These are phyloP conservation scores for Pangasius krempfi DNA, from an alignment of 2,797 vertebrate genomes.

Conservation along the genomic window DNA sequence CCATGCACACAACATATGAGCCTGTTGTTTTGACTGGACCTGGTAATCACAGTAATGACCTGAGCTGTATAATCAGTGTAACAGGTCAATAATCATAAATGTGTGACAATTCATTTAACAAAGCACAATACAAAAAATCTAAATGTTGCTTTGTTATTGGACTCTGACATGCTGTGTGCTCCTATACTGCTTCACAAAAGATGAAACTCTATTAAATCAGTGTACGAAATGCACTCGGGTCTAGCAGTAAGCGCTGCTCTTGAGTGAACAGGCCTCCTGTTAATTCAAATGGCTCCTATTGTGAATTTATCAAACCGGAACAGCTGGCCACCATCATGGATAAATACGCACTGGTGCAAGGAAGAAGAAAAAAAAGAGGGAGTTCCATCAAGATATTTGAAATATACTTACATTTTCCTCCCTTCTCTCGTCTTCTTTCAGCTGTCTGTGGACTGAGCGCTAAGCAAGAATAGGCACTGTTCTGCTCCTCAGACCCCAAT, in stretches of 20 bases:
- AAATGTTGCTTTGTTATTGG: constrained; percentile 36
- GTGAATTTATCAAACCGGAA: constrained; percentile 75
- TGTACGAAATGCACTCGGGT: constrained; percentile 70
- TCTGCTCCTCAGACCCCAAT: constrained; percentile 77
- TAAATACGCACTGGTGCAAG: constrained; percentile 74
- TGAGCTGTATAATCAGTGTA: neutral
- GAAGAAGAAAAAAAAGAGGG: constrained; percentile 69
- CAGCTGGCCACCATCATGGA: constrained; percentile 80
- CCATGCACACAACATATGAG: neutral
- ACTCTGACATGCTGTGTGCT: constrained; percentile 21
- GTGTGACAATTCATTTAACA: constrained; percentile 12
- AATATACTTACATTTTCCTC: constrained; percentile 71
- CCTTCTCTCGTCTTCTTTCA: constrained; percentile 37
- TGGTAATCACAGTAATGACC: neutral
- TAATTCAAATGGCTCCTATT: constrained; percentile 79
- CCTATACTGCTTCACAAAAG: constrained; percentile 39
- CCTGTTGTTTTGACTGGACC: constrained; percentile 3
- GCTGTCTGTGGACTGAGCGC: constrained; percentile 72
- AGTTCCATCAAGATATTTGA: constrained; percentile 76
- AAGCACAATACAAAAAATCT: constrained; percentile 19
- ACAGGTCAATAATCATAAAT: constrained; percentile 7
- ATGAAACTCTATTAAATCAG: constrained; percentile 77
- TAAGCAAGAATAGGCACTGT: constrained; percentile 78
- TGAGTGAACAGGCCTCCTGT: constrained; percentile 77
- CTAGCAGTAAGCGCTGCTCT: constrained; percentile 69